Conservation (phyloP, 2,797 vertebrate genomes). For the Tangara arthus region DNA sequence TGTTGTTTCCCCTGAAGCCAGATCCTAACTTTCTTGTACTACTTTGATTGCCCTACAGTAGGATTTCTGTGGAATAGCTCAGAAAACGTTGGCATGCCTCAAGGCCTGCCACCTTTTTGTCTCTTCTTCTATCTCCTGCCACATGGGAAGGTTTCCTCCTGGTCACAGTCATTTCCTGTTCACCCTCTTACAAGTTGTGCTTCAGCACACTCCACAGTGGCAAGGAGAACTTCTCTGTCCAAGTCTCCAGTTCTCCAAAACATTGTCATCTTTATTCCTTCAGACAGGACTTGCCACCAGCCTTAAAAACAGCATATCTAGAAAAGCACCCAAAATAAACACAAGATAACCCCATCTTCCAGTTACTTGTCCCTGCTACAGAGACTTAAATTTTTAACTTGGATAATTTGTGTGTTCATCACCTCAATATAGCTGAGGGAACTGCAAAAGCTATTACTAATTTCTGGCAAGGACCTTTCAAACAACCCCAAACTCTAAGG, state of each 20-base stretch:
- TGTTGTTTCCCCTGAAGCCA: background rate
- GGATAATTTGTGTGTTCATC: background rate
- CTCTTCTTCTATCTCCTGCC: background rate
- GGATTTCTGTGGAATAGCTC: background rate
- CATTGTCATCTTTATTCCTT: background rate
- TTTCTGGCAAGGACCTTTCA: background rate
- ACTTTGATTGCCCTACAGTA: background rate
- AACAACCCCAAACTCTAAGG: background rate
- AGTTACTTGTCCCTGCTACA: background rate
- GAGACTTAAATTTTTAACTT: background rate
- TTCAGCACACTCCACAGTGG: background rate
- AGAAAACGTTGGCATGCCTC: background rate
- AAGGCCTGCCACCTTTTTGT: background rate
- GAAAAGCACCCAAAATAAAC: background rate
- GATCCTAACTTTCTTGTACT: background rate
- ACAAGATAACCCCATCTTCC: background rate
- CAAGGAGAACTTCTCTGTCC: background rate
- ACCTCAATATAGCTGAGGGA: background rate
- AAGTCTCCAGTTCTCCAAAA: background rate
- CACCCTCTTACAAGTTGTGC: background rate
- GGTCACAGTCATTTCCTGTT: background rate
- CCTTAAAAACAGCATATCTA: background rate
- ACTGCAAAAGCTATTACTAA: background rate
- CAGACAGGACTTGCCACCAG: background rate
- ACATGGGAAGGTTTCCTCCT: background rate